phyloP scores from a whole-genome alignment of 1,140 invertebrate species.

The Chlorops oryzae region DNA sequence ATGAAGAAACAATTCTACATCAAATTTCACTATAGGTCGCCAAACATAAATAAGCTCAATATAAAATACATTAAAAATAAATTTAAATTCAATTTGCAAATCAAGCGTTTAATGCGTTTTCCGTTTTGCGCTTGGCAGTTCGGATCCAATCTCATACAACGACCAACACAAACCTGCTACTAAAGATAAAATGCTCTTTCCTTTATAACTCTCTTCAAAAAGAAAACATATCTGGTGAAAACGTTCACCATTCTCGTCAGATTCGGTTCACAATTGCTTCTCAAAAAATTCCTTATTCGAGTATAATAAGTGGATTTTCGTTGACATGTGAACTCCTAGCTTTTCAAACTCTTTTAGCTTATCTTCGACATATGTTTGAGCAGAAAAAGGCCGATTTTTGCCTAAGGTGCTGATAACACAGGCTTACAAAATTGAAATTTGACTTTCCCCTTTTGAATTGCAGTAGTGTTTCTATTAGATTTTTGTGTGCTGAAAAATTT shows the following conservation, averaged over 20 bases:
- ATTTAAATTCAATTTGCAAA: too few species aligned
- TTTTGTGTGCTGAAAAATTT: conserved; percentile 95
- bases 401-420: conserved; percentile 87
- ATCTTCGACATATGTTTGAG: conserved; percentile 65
- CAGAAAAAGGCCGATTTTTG: too few species aligned
- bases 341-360: conserved; percentile 62
- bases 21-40: too few species aligned
- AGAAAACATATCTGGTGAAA: conserved; percentile 30
- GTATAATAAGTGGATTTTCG: conserved; percentile 49
- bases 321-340: conserved; percentile 41
- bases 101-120: too few species aligned
- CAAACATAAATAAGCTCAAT: too few species aligned
- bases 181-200: conserved; percentile 70
- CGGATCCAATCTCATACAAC: too few species aligned
- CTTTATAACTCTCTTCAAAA: conserved; percentile 67
- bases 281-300: too few species aligned
- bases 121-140: too few species aligned
- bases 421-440: conserved; percentile 87
- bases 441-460: conserved; percentile 87
- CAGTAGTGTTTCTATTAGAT: conserved; percentile 97
- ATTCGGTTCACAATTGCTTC: conserved; percentile 18
- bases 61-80: too few species aligned
- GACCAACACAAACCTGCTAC: too few species aligned
- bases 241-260: background rate
- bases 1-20: too few species aligned